Evolutionary conservation across 2,113 vertebrate species (phyloP).

Genomic region (Stigmatopora nigra): DNA sequence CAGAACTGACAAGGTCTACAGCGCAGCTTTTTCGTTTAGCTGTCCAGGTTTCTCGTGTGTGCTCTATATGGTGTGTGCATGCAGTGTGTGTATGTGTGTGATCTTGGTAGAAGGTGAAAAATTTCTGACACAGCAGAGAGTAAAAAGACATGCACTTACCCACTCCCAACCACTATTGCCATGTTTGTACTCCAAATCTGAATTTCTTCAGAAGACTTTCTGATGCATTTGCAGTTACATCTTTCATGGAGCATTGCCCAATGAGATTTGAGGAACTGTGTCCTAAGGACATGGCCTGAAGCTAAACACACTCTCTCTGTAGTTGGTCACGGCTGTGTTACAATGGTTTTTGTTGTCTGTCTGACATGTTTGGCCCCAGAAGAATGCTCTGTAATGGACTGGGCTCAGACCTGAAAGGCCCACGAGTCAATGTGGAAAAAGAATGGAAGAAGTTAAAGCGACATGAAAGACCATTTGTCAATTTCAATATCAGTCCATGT

Average conservation of each 20-base stretch:
- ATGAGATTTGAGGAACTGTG: conserved; percentile 73
- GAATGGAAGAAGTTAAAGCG: conserved; percentile 44
- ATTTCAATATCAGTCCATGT: conserved; percentile 51
- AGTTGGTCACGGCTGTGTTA: conserved; percentile 58
- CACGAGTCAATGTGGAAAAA: conserved; percentile 37
- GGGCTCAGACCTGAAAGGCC: conserved; percentile 46
- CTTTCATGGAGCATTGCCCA: conserved; percentile 78
- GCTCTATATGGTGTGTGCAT: conserved; percentile 15
- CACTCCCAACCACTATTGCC: conserved; percentile 24
- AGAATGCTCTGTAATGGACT: conserved; percentile 55
- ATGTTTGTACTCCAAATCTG: conserved; percentile 39
- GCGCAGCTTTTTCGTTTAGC: conserved; percentile 47
- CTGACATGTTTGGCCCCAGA: conserved; percentile 31
- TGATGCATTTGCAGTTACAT: conserved; percentile 76
- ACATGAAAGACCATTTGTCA: conserved; percentile 66
- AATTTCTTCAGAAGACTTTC: conserved; percentile 51
- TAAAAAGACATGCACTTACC: conserved; percentile 18
- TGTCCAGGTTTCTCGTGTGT: conserved; percentile 41
- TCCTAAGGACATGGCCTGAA: conserved; percentile 75
- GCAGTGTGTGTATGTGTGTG: conserved; percentile 22
- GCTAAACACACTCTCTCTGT: conserved; percentile 76
- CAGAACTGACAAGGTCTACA: conserved; percentile 50
- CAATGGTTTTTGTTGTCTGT: conserved; percentile 44
- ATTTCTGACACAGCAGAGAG: conserved; percentile 55
- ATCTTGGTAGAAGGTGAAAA: conserved; percentile 56